Conservation (phyloP, 2,113 vertebrate genomes). For the Ptilorrhoa leucosticta region DNA sequence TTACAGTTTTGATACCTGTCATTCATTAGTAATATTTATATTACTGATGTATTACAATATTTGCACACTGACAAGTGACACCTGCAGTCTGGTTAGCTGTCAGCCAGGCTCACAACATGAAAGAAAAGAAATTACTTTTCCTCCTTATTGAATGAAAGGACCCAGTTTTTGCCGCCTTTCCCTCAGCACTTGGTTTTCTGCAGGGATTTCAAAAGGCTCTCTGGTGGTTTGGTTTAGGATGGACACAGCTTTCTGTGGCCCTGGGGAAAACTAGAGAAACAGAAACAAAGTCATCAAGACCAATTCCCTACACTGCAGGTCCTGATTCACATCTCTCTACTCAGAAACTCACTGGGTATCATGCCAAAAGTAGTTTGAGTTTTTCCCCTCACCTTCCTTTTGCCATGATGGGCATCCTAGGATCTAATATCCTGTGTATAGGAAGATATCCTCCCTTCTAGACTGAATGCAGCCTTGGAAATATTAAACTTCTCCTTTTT, state of each 20-base stretch:
- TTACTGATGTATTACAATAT: background rate
- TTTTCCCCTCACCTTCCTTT: background rate
- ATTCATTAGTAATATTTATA: constrained; percentile 20
- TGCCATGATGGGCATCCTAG: background rate
- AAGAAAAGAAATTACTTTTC: background rate
- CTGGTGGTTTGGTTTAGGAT: background rate
- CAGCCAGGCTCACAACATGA: background rate
- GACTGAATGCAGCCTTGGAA: background rate
- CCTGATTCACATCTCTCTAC: background rate
- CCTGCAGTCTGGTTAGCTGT: background rate
- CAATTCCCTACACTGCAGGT: rapidly evolving
- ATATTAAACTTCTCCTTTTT: background rate
- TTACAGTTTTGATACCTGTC: background rate
- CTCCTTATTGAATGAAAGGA: background rate
- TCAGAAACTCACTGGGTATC: background rate
- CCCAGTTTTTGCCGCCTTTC: background rate
- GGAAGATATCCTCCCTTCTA: background rate
- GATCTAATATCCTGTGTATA: background rate
- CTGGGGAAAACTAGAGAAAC: background rate
- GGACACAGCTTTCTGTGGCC: background rate
- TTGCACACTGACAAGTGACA: background rate
- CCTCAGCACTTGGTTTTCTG: rapidly evolving
- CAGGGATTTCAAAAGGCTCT: background rate
- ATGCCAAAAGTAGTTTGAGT: background rate
- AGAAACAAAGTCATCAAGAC: background rate